Evolutionary conservation across 2,888 invertebrate genomes (phyloP).

Genomic region (Epinotia ramella): DNA sequence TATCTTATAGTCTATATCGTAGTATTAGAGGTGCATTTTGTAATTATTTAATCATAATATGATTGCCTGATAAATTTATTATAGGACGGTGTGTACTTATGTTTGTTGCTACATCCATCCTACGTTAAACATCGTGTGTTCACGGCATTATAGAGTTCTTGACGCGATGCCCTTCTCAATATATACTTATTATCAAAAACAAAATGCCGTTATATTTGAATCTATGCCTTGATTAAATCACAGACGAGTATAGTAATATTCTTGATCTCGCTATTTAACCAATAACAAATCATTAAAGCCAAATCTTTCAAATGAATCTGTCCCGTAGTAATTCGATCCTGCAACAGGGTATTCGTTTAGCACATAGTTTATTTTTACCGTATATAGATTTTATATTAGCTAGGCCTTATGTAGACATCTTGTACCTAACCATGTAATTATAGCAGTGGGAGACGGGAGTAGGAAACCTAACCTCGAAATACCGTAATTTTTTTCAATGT

Average conservation of each 20-base stretch:
- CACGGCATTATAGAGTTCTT: not conserved
- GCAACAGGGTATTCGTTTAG: slow-evolving; percentile 65
- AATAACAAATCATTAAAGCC: not conserved
- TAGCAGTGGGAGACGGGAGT: slow-evolving; percentile 23
- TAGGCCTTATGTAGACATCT: slow-evolving; percentile 29
- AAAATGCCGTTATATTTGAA: too few species aligned
- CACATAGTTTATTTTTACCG: slow-evolving; percentile 36
- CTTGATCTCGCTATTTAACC: slow-evolving; percentile 1
- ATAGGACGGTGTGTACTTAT: slow-evolving; percentile 14
- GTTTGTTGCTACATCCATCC: not conserved
- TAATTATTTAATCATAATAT: slow-evolving; percentile 59
- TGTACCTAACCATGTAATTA: slow-evolving; percentile 29
- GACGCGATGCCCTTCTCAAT: not conserved
- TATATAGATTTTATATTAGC: slow-evolving; percentile 41
- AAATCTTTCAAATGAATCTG: slow-evolving; percentile 21
- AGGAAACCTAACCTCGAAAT: slow-evolving; percentile 13
- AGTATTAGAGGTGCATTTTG: slow-evolving; percentile 80
- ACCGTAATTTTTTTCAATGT: not conserved
- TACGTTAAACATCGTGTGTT: not conserved
- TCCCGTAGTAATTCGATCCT: slow-evolving; percentile 51
- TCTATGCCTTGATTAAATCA: not conserved
- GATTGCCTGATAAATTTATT: slow-evolving; percentile 41
- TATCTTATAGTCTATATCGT: slow-evolving; percentile 60
- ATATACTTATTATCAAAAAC: not conserved
- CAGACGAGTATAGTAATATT: not conserved